Percentiles rank a stretch among this genome's conserved stretches.
Conservation (phyloP, 2,888 invertebrate species). For the Deilephila elpenor region DNA sequence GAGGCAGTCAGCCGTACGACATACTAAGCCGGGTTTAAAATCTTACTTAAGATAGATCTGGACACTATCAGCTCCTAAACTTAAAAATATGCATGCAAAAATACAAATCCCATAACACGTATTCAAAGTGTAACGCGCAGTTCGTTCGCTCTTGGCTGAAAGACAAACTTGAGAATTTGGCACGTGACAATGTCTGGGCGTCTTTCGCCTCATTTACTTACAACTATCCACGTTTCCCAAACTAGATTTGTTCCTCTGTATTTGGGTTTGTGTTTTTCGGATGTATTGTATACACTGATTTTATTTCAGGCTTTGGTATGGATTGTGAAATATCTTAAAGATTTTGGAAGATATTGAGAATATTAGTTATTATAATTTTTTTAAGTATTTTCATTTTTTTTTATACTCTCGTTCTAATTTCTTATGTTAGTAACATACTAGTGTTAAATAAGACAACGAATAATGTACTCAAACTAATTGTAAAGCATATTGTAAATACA, state of each 20-base stretch:
- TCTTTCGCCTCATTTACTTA: conserved; percentile 24
- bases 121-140: conserved; percentile 5
- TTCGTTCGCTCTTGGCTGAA: conserved; percentile 25
- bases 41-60: not conserved
- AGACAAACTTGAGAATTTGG: conserved; percentile 53
- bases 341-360: too few species aligned
- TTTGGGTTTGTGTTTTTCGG: not conserved
- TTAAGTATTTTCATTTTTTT: too few species aligned
- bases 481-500: too few species aligned
- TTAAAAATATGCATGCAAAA: not conserved
- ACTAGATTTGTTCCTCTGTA: not conserved
- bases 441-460: too few species aligned
- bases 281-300: not conserved
- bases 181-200: conserved; percentile 52
- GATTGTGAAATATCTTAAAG: not conserved
- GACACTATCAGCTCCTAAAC: not conserved
- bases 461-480: too few species aligned
- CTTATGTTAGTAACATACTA: too few species aligned
- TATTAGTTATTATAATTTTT: too few species aligned
- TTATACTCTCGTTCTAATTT: too few species aligned
- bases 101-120: not conserved
- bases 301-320: not conserved
- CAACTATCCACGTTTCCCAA: not conserved
- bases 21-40: not conserved
- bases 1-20: too few species aligned